phyloP scores from a whole-genome alignment of 2,888 invertebrate species.

The Lithophane leautieri region DNA sequence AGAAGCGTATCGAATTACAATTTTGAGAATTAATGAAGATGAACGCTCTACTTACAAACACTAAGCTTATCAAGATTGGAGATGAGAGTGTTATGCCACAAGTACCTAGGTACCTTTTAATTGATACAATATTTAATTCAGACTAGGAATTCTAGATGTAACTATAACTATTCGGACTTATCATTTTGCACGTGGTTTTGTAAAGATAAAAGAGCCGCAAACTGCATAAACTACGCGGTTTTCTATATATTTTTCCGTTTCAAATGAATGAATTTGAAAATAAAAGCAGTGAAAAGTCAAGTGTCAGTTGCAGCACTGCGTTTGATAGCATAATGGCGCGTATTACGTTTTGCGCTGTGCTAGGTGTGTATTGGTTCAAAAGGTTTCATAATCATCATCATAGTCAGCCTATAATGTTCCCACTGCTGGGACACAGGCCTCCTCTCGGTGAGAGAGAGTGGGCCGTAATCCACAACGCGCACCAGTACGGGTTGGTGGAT shows the following conservation, averaged over 20 bases:
- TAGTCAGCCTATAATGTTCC: no score
- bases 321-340: neutral
- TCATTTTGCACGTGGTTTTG: neutral
- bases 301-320: neutral
- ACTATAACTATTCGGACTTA: neutral
- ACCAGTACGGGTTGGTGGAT: no score
- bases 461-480: no score
- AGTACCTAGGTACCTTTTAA: neutral
- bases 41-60: neutral
- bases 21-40: no score
- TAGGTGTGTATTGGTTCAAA: neutral
- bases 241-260: slow-evolving; percentile 1
- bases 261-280: neutral
- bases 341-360: neutral
- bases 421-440: no score
- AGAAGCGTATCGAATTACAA: neutral
- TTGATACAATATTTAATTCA: neutral
- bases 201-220: neutral
- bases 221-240: no score
- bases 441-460: no score
- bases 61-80: neutral
- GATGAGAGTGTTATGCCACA: neutral
- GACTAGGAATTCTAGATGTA: neutral
- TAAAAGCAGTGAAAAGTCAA: neutral
- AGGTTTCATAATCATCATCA: no score